A percentile compares a stretch with the other conserved stretches of the same genome.
Conservation (phyloP, 2,113 vertebrate genomes). For the Phaethornis superciliosus region DNA sequence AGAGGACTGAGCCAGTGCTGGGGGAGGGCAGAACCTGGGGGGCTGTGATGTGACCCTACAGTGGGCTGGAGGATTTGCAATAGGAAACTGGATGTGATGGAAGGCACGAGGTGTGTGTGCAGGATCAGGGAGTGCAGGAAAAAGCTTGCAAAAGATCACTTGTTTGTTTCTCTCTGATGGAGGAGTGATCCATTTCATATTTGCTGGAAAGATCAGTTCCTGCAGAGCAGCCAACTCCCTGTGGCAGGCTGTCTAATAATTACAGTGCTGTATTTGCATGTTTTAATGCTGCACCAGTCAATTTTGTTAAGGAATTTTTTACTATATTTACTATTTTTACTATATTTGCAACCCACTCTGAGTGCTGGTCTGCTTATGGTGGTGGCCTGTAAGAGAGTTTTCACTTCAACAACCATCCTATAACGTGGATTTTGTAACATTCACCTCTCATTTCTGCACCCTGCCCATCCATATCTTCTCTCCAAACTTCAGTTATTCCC, state of each 20-base stretch:
- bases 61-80: not conserved
- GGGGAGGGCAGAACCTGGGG: not conserved
- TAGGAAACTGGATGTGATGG: not conserved
- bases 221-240: not conserved
- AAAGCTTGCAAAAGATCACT: not conserved
- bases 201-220: not conserved
- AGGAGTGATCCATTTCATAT: accelerated
- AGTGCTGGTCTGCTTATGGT: not conserved
- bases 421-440: not conserved
- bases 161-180: not conserved
- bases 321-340: not conserved
- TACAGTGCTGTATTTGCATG: not conserved
- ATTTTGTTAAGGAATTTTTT: not conserved
- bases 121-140: not conserved
- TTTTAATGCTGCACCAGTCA: not conserved
- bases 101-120: not conserved
- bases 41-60: not conserved
- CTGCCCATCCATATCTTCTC: not conserved
- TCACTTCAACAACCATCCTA: not conserved
- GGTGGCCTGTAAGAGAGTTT: not conserved
- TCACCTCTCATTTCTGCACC: not conserved
- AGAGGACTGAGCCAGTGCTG: not conserved
- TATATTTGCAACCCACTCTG: not conserved
- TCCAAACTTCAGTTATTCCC: not conserved
- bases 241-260: not conserved